phyloP scores from a whole-genome alignment of 2,888 invertebrate species.

The Nebria salina region DNA sequence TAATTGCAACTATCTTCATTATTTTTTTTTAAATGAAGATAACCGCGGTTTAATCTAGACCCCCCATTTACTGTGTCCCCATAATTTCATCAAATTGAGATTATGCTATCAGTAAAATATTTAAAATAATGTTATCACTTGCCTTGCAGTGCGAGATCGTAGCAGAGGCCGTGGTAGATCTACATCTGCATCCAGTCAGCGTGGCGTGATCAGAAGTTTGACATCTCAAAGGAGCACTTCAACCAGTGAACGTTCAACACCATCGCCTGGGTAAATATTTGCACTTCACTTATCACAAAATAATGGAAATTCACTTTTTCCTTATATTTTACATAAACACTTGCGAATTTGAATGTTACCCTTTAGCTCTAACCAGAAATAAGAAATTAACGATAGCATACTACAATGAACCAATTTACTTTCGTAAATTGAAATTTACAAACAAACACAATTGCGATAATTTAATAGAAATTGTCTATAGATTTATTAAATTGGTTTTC shows the following conservation, averaged over 20 bases:
- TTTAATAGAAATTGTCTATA: too few relatives aligned
- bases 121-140: slow-evolving; percentile 14
- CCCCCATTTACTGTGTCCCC: neutral
- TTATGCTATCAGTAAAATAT: neutral
- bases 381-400: neutral
- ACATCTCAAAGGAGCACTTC: slow-evolving; percentile 36
- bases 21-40: neutral
- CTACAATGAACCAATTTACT: neutral
- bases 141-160: slow-evolving; percentile 35
- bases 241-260: slow-evolving; percentile 18
- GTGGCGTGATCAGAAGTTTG: neutral
- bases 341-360: slow-evolving; percentile 6
- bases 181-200: slow-evolving; percentile 27
- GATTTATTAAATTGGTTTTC: too few relatives aligned
- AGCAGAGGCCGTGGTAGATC: slow-evolving; percentile 35
- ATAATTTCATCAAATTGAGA: neutral
- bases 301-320: slow-evolving; percentile 19
- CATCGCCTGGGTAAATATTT: slow-evolving; percentile 39
- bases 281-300: slow-evolving; percentile 20
- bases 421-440: neutral
- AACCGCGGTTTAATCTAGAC: neutral
- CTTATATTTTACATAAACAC: neutral
- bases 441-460: neutral
- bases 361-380: neutral
- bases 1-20: neutral